Percentiles rank a stretch among this genome's conserved stretches.
These are phyloP conservation scores for Apotomis turbidana DNA, from an alignment of 2,888 invertebrate genomes.

Conservation along the genomic window DNA sequence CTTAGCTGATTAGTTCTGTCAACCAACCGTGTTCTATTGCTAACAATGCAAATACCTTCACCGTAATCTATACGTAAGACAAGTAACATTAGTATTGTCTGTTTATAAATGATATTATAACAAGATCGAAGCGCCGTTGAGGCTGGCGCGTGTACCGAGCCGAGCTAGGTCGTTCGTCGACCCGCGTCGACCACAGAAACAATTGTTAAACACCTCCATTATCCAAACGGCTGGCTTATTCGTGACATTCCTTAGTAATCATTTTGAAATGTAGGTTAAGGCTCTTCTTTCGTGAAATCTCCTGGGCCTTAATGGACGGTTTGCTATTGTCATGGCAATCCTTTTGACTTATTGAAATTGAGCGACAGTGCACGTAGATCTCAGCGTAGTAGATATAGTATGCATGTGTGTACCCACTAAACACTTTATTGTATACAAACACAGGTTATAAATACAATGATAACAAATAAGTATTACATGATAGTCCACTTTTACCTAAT, in stretches of 20 bases:
- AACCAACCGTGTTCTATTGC: neutral
- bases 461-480: too few relatives aligned
- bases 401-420: too few relatives aligned
- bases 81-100: constrained; percentile 20
- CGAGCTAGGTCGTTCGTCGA: constrained; percentile 81
- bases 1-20: neutral
- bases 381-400: neutral
- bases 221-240: constrained; percentile 77
- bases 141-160: constrained; percentile 50
- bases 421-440: too few relatives aligned
- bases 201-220: constrained; percentile 77
- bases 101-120: constrained; percentile 34
- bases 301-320: constrained; percentile 42
- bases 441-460: too few relatives aligned
- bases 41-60: constrained; percentile 9
- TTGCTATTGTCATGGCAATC: constrained; percentile 23
- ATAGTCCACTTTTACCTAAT: too few relatives aligned
- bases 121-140: constrained; percentile 34
- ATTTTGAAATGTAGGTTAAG: constrained; percentile 78
- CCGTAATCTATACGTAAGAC: constrained; percentile 8
- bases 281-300: constrained; percentile 67
- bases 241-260: constrained; percentile 82
- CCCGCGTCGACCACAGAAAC: constrained; percentile 69
- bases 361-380: constrained; percentile 2
- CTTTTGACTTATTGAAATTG: constrained; percentile 7